Percentiles rank a stretch among this genome's conserved stretches.
phyloP scores from a whole-genome alignment of 2,113 vertebrate species.

The Corythornis madagascariensis region DNA sequence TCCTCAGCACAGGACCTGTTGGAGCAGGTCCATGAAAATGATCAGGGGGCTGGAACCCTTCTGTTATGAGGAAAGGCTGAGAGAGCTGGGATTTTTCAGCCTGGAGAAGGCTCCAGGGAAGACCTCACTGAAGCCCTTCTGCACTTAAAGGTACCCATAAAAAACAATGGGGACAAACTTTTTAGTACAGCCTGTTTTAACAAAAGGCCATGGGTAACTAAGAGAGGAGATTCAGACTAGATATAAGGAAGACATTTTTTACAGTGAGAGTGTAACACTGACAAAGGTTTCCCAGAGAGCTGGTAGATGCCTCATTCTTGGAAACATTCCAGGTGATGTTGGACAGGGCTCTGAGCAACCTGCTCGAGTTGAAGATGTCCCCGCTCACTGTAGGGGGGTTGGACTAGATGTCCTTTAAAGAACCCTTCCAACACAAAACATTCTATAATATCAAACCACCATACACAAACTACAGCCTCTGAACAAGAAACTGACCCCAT shows the following conservation, averaged over 20 bases:
- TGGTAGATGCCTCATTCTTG: neutral
- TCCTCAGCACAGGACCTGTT: neutral
- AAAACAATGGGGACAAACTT: neutral
- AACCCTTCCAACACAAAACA: neutral
- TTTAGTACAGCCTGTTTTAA: neutral
- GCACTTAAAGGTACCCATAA: neutral
- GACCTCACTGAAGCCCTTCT: neutral
- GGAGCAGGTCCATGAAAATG: neutral
- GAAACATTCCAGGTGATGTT: neutral
- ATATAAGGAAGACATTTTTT: neutral
- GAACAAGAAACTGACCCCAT: accelerated
- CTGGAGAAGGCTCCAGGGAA: neutral
- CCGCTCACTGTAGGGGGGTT: neutral
- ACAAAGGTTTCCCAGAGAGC: neutral
- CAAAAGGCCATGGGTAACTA: neutral
- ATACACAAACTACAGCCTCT: neutral
- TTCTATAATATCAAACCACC: neutral
- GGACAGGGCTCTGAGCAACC: neutral
- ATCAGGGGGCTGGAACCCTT: neutral
- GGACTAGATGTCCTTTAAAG: neutral
- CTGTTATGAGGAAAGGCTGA: neutral
- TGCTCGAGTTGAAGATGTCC: neutral
- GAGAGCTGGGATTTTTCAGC: neutral
- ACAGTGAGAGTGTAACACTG: neutral
- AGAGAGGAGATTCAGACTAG: neutral